Base-by-base conservation (phyloP, 2,113 vertebrate genomes). In the Chinchilla lanigera region DNA sequence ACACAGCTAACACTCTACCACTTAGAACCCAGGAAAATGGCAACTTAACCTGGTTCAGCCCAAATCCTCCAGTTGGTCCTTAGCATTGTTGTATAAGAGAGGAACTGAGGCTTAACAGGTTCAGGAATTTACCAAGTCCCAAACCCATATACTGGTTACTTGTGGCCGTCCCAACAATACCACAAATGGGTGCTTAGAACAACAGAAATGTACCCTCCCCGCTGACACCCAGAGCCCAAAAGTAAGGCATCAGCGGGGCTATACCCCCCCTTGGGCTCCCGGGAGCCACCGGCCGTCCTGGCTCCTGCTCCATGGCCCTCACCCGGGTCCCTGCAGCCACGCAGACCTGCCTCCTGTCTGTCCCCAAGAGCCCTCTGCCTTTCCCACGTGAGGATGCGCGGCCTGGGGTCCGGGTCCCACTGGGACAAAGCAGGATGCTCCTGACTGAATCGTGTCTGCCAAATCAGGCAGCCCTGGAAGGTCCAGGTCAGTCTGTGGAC, bases 71-170 rank as follows among this genome's bases (percentile, higher is more conserved):
- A 26, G 38, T 26, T 38, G 35, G 54, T 38, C 44, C 71, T 86
- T 30, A 35, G 60, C 22, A 28, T 19, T 4, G 2, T 9, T 19
- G 38, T 26, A 2, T 41, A 26, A 44, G 56, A 0, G 13, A 58
- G 35, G 30, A 67, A 30, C 33, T 2, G 63, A 78, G 47, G 22
- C 24, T 33, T 14, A 38, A 19, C 22, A n/a, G 71, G 16, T 35
- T 33, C 13, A 4, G 14, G 30, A 24, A 44, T 17, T 30, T 65
- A 6, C 6, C 0, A 5, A 75, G 24, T 47, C 87, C 30, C 17
- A 22, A 50, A 38, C 44, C 38, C 11, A 5, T 0, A 1, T 2
- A 2, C 9, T 28, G 0, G 4, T 56, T 28, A 65, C 41, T 28
- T 7, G 54, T 12, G 2, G 47, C 3, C 7, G 28, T 22, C 0